Evolutionary conservation across 2,113 vertebrate species (phyloP).

Genomic region (Centropus unirufus): DNA sequence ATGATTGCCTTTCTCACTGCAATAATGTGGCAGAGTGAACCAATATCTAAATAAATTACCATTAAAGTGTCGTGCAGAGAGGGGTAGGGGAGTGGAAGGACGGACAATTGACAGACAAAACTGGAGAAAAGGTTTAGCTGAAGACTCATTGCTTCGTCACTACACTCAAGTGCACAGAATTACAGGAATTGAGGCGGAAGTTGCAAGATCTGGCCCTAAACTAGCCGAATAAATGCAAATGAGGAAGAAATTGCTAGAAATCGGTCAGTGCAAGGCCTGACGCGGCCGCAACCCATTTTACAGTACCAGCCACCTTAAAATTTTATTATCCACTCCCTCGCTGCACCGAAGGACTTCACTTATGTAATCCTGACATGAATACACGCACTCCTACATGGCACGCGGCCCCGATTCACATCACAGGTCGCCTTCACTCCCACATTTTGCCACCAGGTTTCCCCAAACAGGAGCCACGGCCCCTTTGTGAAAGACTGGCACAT

Average conservation of each 20-base stretch:
- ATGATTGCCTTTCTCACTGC: neutral
- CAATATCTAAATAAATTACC: neutral
- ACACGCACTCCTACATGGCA: neutral
- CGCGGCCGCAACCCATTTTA: neutral
- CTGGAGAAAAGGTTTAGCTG: neutral
- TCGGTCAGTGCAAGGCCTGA: neutral
- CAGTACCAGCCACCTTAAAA: neutral
- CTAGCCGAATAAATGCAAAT: neutral
- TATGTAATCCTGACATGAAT: conserved; percentile 43
- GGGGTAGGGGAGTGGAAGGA: neutral
- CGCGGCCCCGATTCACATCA: neutral
- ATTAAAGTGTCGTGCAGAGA: neutral
- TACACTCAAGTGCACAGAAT: neutral
- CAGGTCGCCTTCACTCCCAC: neutral
- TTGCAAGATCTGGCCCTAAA: neutral
- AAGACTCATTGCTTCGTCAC: neutral
- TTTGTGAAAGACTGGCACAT: rapidly evolving
- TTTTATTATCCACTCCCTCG: neutral
- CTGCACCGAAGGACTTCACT: neutral
- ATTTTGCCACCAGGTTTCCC: neutral
- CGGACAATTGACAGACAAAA: neutral
- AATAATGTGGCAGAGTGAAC: neutral
- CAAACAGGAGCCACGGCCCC: neutral
- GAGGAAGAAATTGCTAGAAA: neutral
- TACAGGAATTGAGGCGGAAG: neutral